Percentiles rank a stretch among this genome's conserved stretches.
Conservation (phyloP, 1,140 invertebrate species). For the Subanguina moxae region DNA sequence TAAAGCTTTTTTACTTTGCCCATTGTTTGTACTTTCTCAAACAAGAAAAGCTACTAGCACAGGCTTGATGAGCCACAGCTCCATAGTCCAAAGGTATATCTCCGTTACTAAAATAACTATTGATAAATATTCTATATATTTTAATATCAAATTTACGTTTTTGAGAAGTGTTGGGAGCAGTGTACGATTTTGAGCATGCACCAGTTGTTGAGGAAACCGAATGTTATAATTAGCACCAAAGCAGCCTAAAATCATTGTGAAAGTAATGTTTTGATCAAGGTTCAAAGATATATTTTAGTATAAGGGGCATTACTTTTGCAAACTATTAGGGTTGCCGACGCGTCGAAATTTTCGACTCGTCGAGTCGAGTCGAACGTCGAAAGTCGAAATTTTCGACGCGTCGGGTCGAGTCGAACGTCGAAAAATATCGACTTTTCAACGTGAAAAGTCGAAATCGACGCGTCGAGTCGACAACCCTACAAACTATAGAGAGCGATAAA, state of each 20-base stretch:
- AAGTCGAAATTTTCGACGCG: too few species aligned
- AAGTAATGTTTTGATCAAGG: too few species aligned
- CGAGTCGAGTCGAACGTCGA: too few species aligned
- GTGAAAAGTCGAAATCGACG: too few species aligned
- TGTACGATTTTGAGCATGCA: constrained; percentile 51
- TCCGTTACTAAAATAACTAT: constrained; percentile 26
- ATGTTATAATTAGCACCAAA: constrained; percentile 37
- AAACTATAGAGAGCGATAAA: too few species aligned
- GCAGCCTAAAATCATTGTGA: constrained; percentile 18
- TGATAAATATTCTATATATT: not conserved
- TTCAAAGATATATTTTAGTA: constrained; percentile 7
- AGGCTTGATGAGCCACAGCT: constrained; percentile 47
- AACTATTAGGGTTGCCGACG: too few species aligned
- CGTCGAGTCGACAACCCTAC: too few species aligned
- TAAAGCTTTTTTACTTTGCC: constrained; percentile 10
- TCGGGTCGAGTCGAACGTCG: too few species aligned
- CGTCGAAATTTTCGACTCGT: too few species aligned
- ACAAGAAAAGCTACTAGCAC: not conserved
- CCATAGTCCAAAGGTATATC: constrained; percentile 46
- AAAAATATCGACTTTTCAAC: too few species aligned
- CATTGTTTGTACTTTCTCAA: constrained; percentile 4
- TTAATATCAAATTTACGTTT: constrained; percentile 21
- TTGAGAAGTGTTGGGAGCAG: constrained; percentile 45
- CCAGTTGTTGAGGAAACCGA: constrained; percentile 46
- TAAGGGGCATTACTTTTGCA: too few species aligned